Base-by-base conservation (phyloP, 1,140 invertebrate species). In the Eupristina koningsbergeri region DNA sequence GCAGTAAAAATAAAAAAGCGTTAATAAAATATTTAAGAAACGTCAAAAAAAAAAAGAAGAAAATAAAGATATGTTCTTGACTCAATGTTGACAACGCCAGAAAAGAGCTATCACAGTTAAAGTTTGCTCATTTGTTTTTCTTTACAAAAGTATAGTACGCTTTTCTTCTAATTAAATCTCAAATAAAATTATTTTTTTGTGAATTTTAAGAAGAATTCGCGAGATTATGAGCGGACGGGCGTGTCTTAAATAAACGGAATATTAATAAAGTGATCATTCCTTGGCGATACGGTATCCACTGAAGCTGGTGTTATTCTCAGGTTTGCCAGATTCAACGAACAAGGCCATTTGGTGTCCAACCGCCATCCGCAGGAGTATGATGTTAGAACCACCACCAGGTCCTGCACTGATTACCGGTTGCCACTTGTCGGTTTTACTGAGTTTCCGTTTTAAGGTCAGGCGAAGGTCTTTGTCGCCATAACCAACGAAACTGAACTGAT, bases 401-500 rank as follows among this genome's bases (percentile, higher is more conserved):
- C 90, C 92, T 13, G 85, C 86, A 26, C 85, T 85, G 9, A 91
- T 86, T 0, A 93, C 85, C 41, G 88, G 71, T 41, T 63, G 86
- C 92, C 93, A 93, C 19, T 61, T 87, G 8, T 91, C 89, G 6
- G 89, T 88, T 77, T 91, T 90, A 29, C 88, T 89, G 11, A 85
- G 50, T 87, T 92, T 93, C 71, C 87, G 87, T 86, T 92, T 93
- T 9, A 85, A 50, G 34, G 88, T 90, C 9, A 93, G 79, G n/a
- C 85, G 86, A 64, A 93, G 81, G 64, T 91, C 89, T 58, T 85
- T 81, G 73, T 88, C 89, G 29, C 91, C 91, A 74, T 91, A 91
- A 22, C 91, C 92, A 29, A 92, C 90, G 84, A 93, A 93, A 50
- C 91, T 91, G 86, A 94, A 93, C 83, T 93, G 93, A 82, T 94